phyloP scores from a whole-genome alignment of 92 coral and sea anemone genomes.

The Umimayanthus chanpuru region DNA sequence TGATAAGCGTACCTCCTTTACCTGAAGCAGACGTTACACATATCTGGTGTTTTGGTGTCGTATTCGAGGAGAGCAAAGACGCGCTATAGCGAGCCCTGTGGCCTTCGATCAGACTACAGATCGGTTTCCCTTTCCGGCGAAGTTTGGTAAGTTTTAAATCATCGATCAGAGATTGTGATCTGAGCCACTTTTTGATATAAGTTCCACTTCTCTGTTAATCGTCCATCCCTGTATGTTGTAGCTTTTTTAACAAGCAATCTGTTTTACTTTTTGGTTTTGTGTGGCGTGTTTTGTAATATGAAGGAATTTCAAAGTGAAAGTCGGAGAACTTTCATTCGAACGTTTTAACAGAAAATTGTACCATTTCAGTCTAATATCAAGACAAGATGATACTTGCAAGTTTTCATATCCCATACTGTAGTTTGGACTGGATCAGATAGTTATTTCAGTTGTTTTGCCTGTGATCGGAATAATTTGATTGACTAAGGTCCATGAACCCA shows the following conservation, averaged over 20 bases:
- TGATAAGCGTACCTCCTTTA: conserved; percentile 5
- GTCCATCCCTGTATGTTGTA: background rate
- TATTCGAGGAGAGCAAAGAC: conserved; percentile 10
- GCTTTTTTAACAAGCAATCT: background rate
- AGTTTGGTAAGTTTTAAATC: conserved; percentile 46
- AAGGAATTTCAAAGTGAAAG: conserved; percentile 49
- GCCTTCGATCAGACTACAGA: conserved; percentile 25
- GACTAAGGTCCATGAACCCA: background rate
- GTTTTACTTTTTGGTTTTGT: background rate
- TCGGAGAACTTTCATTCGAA: conserved; percentile 22
- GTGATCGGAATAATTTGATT: conserved; percentile 11
- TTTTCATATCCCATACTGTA: background rate
- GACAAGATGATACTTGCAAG: background rate
- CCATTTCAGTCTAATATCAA: background rate
- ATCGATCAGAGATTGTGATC: conserved; percentile 18
- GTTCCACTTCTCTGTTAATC: background rate
- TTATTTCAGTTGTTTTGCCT: background rate
- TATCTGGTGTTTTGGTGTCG: conserved; percentile 13
- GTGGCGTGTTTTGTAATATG: background rate
- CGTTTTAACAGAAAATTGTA: conserved; percentile 1
- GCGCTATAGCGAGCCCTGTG: conserved; percentile 17
- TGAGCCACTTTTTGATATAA: background rate
- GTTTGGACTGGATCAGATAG: background rate
- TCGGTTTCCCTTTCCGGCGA: conserved; percentile 38
- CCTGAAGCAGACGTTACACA: background rate